Evolutionary conservation across 2,113 vertebrate species (phyloP).

Genomic region (Pipa parva): DNA sequence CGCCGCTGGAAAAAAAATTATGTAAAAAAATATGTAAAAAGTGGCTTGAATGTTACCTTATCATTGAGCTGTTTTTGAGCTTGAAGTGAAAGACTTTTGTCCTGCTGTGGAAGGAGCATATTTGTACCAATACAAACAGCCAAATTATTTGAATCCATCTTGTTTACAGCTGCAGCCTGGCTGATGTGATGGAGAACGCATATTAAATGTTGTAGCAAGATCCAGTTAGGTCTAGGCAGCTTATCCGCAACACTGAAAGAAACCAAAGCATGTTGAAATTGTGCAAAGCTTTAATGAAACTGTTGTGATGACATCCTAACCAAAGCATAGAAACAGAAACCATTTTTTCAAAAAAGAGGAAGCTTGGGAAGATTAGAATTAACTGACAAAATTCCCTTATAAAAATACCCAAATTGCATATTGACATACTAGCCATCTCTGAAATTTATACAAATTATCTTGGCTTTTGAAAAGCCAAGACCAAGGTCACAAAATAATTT

Average conservation of each 20-base stretch:
- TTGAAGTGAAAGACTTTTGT: conserved; percentile 55
- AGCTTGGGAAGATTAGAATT: background rate
- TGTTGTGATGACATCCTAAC: conserved; percentile 7
- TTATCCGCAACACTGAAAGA: conserved; percentile 68
- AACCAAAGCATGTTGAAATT: background rate
- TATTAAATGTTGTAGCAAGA: conserved; percentile 68
- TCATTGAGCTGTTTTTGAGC: conserved; percentile 66
- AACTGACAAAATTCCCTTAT: conserved; percentile 48
- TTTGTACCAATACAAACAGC: conserved; percentile 86
- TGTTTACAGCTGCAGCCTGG: conserved; percentile 65
- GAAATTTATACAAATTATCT: no score
- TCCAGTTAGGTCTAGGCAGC: conserved; percentile 70
- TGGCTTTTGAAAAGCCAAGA: no score
- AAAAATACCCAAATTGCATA: conserved; percentile 44
- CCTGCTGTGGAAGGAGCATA: conserved; percentile 63
- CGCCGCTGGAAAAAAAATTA: no score
- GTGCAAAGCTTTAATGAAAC: conserved; percentile 32
- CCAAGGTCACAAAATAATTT: no score
- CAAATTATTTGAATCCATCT: conserved; percentile 84
- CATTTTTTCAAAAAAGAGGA: conserved; percentile 49
- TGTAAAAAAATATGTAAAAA: no score
- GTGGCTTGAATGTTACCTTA: conserved; percentile 55
- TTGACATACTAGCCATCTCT: no score
- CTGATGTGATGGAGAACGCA: conserved; percentile 70
- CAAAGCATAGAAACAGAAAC: background rate